These are phyloP conservation scores for Pristionchus fissidentatus DNA, from an alignment of 2,888 invertebrate genomes.

Conservation along the genomic window DNA sequence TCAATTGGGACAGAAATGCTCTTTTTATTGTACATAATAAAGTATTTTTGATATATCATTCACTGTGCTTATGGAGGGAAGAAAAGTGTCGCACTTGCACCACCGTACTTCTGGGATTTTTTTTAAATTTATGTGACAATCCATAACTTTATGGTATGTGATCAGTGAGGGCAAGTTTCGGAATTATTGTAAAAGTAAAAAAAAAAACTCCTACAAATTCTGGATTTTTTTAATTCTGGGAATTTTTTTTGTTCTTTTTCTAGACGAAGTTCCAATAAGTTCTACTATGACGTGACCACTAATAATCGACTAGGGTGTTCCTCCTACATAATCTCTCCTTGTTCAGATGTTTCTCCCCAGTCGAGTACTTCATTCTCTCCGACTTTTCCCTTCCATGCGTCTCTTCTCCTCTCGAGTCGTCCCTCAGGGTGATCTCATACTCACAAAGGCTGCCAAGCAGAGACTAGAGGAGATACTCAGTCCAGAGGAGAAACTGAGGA, in stretches of 20 bases:
- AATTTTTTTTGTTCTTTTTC: too few species aligned
- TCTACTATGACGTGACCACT: not conserved
- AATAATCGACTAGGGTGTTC: not conserved
- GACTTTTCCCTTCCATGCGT: not conserved
- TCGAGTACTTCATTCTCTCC: constrained; percentile 1
- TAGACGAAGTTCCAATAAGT: too few species aligned
- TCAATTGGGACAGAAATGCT: not conserved
- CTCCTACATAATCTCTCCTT: not conserved
- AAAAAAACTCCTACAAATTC: too few species aligned
- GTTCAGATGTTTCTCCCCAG: constrained; percentile 1
- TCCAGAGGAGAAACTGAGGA: constrained; percentile 41
- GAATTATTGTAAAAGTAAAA: too few species aligned
- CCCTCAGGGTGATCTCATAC: constrained; percentile 39
- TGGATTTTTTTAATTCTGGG: too few species aligned
- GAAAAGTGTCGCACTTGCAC: constrained; percentile 41
- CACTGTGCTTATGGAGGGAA: not conserved
- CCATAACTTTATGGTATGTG: too few species aligned
- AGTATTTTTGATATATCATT: constrained; percentile 9
- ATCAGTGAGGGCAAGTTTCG: too few species aligned
- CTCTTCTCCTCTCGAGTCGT: constrained; percentile 37
- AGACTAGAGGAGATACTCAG: constrained; percentile 27
- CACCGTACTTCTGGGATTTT: not conserved
- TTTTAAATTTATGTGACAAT: not conserved
- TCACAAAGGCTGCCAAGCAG: constrained; percentile 36
- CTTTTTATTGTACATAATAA: constrained; percentile 34